These are phyloP conservation scores for Aelia acuminata DNA, from an alignment of 2,888 invertebrate species.

Conservation along the genomic window DNA sequence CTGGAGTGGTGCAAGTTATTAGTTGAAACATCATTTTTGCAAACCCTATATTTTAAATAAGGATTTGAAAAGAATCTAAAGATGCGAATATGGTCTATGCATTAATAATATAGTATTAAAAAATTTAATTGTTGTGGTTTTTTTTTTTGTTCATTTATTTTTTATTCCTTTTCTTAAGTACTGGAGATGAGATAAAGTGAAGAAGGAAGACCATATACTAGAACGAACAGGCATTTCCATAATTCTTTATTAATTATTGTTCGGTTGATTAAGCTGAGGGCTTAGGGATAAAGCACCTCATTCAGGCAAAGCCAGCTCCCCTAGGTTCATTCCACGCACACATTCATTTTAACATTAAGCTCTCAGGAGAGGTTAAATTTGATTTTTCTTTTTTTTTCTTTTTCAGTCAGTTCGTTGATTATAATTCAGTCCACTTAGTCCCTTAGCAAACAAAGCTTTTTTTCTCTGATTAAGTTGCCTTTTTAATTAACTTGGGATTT, in stretches of 20 bases:
- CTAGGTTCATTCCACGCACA: background rate
- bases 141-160: too few species aligned
- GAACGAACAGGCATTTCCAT: background rate
- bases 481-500: background rate
- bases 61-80: too few species aligned
- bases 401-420: background rate
- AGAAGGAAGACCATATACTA: background rate
- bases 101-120: too few species aligned
- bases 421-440: conserved; percentile 15
- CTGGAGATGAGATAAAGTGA: too few species aligned
- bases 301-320: background rate
- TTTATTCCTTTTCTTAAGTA: too few species aligned
- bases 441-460: background rate
- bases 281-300: background rate
- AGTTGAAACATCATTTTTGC: too few species aligned
- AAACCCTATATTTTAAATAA: too few species aligned
- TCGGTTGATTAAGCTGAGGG: background rate
- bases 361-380: conserved; percentile 2
- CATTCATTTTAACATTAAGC: conserved; percentile 17
- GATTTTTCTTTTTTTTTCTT: background rate
- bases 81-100: too few species aligned
- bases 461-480: background rate
- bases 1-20: too few species aligned
- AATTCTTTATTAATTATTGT: conserved; percentile 26
- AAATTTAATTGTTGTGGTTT: too few species aligned